These are phyloP conservation scores for Rhynchotus rufescens DNA, from an alignment of 2,797 vertebrate species.

Conservation along the genomic window DNA sequence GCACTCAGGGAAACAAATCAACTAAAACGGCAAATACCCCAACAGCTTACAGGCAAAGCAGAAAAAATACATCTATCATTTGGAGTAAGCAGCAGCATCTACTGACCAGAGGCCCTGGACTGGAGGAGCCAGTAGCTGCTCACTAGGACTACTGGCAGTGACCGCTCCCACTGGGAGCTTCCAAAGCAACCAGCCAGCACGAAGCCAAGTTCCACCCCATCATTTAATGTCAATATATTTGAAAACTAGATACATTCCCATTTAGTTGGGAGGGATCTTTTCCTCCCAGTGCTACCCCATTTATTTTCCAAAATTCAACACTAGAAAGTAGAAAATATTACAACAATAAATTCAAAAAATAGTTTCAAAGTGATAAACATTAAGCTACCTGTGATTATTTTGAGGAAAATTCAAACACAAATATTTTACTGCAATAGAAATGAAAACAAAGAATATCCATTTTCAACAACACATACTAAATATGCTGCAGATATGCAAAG, in stretches of 20 bases:
- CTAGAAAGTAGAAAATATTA: background rate
- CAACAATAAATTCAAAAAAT: background rate
- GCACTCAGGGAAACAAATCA: background rate
- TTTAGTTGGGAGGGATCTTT: background rate
- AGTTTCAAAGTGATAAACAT: background rate
- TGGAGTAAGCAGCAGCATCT: background rate
- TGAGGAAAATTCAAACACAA: background rate
- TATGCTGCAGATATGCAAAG: background rate
- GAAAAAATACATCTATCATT: background rate
- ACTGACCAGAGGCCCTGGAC: conserved; percentile 15
- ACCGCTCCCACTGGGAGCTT: background rate
- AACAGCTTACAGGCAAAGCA: background rate
- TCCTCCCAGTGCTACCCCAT: background rate
- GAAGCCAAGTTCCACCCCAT: background rate
- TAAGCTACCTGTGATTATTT: background rate
- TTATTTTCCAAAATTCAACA: background rate
- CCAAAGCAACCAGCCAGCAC: background rate
- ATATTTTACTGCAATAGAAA: background rate
- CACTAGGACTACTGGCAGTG: conserved; percentile 11
- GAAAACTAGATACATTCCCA: background rate
- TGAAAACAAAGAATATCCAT: background rate
- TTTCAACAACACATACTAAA: background rate
- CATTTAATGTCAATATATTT: background rate
- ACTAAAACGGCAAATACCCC: background rate
- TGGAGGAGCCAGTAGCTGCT: conserved; percentile 15